Conservation (phyloP, 2,113 vertebrate species). For the Vidua chalybeata region DNA sequence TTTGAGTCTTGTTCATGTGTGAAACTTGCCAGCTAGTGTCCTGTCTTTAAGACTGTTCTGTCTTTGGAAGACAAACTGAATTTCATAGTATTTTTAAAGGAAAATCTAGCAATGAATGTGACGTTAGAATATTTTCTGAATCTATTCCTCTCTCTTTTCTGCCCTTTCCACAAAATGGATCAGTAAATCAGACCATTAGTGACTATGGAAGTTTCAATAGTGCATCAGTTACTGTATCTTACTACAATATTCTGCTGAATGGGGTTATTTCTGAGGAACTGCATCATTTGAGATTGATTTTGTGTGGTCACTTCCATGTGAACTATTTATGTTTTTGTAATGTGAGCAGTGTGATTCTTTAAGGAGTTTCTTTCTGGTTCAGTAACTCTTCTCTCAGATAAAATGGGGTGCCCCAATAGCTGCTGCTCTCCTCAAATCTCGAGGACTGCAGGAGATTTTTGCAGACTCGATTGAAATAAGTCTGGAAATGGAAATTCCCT, state of each 20-base stretch:
- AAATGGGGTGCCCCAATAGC: neutral
- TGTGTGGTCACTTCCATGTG: neutral
- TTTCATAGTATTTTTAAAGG: neutral
- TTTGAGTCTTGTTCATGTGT: neutral
- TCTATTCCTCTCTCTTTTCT: neutral
- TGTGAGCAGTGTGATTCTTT: neutral
- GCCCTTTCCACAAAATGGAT: neutral
- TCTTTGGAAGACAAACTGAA: neutral
- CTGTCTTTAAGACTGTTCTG: neutral
- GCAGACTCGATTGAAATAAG: neutral
- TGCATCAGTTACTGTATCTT: neutral
- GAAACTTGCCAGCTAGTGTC: neutral
- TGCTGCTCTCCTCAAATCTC: neutral
- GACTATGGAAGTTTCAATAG: neutral
- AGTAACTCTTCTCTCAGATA: neutral
- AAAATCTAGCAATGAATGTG: neutral
- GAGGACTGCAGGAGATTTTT: neutral
- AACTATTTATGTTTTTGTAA: neutral
- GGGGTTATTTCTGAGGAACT: neutral
- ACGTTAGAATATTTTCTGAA: neutral
- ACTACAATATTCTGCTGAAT: neutral
- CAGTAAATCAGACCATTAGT: neutral
- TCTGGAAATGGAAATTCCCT: neutral
- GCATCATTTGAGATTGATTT: neutral
- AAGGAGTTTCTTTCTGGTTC: neutral